Conservation (phyloP, 2,797 vertebrate genomes). For the Denticeps clupeoides region DNA sequence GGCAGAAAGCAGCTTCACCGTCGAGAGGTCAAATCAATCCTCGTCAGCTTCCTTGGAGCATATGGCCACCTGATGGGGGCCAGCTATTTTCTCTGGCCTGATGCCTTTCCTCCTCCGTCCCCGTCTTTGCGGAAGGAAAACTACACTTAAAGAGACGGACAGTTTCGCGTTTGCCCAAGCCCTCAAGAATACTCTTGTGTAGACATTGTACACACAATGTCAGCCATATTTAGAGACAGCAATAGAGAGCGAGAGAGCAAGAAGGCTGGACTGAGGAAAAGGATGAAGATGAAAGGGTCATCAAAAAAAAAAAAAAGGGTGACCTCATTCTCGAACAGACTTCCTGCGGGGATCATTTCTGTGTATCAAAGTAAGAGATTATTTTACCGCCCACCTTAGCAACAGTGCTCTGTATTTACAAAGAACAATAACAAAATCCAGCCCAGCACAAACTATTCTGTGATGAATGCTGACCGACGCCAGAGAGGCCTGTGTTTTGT, state of each 20-base stretch:
- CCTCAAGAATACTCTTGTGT: conserved; percentile 29
- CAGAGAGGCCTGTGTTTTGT: conserved; percentile 45
- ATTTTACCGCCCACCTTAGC: conserved; percentile 25
- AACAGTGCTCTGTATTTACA: conserved; percentile 48
- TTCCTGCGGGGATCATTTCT: conserved; percentile 10
- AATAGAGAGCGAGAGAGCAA: background rate
- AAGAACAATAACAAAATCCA: conserved; percentile 48
- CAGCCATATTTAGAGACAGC: conserved; percentile 2
- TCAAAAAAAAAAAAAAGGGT: background rate
- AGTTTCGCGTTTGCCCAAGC: conserved; percentile 16
- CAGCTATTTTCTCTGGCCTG: too few species aligned
- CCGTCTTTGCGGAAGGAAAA: too few species aligned
- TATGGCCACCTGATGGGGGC: too few species aligned
- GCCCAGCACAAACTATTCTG: conserved; percentile 33
- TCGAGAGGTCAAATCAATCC: too few species aligned
- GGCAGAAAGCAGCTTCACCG: too few species aligned
- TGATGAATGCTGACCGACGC: conserved; percentile 44
- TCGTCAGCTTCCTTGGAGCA: too few species aligned
- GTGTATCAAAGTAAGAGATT: conserved; percentile 11
- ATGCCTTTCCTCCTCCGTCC: too few species aligned
- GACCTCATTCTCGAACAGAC: background rate
- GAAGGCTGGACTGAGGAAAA: background rate
- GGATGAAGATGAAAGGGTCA: conserved; percentile 1
- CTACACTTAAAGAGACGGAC: background rate
- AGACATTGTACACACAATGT: conserved; percentile 1